phyloP scores from a whole-genome alignment of 2,888 invertebrate species.

The Heteromurus nitidus region DNA sequence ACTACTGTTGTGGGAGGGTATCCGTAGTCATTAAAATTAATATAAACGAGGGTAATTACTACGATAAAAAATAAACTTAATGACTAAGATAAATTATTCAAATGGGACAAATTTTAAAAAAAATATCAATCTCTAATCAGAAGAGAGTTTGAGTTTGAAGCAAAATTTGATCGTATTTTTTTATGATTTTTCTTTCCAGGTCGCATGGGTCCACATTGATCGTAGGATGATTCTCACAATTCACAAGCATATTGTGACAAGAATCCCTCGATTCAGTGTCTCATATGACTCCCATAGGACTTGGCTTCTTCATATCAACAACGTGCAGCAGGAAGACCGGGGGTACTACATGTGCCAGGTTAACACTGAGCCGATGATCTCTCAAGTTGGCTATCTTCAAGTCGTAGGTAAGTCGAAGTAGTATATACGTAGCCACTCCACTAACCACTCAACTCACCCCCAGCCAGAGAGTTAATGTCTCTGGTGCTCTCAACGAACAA shows the following conservation, averaged over 20 bases:
- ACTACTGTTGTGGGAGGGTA: not conserved
- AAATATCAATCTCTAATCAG: not conserved
- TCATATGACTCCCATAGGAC: slow-evolving; percentile 94
- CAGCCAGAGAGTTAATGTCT: too few species aligned
- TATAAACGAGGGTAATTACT: too few species aligned
- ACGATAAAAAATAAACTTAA: slow-evolving; percentile 23
- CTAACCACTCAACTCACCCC: too few species aligned
- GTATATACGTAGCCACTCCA: too few species aligned
- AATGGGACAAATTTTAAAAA: not conserved
- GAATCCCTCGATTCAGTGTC: slow-evolving; percentile 92
- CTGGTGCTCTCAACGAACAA: too few species aligned
- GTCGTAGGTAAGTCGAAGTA: slow-evolving; percentile 85
- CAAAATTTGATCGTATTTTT: slow-evolving; percentile 30
- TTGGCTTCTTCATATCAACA: slow-evolving; percentile 92
- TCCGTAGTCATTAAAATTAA: slow-evolving; percentile 37
- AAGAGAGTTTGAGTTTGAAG: too few species aligned
- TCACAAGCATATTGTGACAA: slow-evolving; percentile 92
- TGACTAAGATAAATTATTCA: not conserved
- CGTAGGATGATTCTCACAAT: slow-evolving; percentile 94
- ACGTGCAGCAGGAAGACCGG: slow-evolving; percentile 92
- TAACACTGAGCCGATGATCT: slow-evolving; percentile 92
- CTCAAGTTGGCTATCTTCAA: slow-evolving; percentile 93
- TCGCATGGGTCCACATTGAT: slow-evolving; percentile 96
- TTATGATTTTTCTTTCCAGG: slow-evolving; percentile 79
- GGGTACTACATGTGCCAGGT: slow-evolving; percentile 89